Percentiles rank a stretch among this genome's conserved stretches.
These are phyloP conservation scores for Ceyx erithaca DNA, from an alignment of 2,797 vertebrate species.

Conservation along the genomic window DNA sequence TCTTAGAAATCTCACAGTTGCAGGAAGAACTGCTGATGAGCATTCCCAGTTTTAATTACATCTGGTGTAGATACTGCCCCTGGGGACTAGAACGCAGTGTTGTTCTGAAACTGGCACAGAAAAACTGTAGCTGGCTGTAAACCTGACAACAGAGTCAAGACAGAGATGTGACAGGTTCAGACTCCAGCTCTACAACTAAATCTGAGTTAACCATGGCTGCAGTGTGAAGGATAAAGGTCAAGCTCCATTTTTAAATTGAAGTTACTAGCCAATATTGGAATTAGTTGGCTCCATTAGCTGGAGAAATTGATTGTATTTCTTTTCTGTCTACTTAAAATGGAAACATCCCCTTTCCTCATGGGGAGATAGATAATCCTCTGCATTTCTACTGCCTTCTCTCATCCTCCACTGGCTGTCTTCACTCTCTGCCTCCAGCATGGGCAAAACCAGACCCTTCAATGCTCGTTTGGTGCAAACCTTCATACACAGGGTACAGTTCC, in stretches of 20 bases:
- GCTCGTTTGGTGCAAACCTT: neutral
- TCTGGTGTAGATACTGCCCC: slow-evolving; percentile 11
- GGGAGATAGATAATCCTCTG: neutral
- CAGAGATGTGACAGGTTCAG: neutral
- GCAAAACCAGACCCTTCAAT: neutral
- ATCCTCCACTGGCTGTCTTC: neutral
- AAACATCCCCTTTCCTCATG: neutral
- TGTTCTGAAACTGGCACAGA: slow-evolving; percentile 52
- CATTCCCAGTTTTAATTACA: slow-evolving; percentile 53
- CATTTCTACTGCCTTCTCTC: neutral
- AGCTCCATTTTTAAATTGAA: neutral
- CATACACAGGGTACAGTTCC: neutral
- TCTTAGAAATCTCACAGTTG: neutral
- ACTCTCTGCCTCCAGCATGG: neutral
- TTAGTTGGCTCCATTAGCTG: neutral
- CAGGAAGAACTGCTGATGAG: slow-evolving; percentile 43
- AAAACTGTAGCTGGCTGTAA: neutral
- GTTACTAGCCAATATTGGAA: neutral
- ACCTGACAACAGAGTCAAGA: neutral
- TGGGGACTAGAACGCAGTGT: neutral
- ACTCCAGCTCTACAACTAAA: neutral
- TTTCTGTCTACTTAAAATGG: neutral
- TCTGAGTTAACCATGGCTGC: neutral
- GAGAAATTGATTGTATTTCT: neutral
- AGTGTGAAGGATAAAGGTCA: neutral